Evolutionary conservation across 2,888 invertebrate genomes (phyloP).

Genomic region (Stenodera caucasica): DNA sequence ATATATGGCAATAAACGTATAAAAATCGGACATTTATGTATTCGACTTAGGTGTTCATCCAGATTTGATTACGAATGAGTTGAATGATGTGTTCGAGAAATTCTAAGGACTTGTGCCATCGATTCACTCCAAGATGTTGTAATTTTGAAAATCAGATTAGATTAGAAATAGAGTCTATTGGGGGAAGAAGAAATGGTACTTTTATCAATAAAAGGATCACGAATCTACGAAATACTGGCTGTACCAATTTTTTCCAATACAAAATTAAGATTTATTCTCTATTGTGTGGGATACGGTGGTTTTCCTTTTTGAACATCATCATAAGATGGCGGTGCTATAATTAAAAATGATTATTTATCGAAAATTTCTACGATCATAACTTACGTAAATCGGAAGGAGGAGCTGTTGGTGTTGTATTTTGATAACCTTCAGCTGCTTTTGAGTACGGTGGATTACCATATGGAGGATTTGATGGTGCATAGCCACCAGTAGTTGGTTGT

Average conservation of each 20-base stretch:
- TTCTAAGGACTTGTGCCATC: too few species aligned
- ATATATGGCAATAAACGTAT: too few species aligned
- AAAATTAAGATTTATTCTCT: not conserved
- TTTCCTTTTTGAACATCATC: constrained; percentile 14
- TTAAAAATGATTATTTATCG: constrained; percentile 15
- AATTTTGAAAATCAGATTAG: too few species aligned
- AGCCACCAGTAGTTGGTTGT: constrained; percentile 11
- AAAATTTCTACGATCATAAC: too few species aligned
- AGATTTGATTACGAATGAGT: too few species aligned
- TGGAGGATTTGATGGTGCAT: not conserved
- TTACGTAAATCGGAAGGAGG: constrained; percentile 27
- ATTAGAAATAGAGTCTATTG: too few species aligned
- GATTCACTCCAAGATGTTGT: too few species aligned
- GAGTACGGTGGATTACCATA: constrained; percentile 7
- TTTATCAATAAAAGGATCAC: not conserved
- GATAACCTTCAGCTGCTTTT: constrained; percentile 10
- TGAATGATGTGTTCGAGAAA: too few species aligned
- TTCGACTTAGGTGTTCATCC: too few species aligned
- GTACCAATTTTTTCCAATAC: not conserved
- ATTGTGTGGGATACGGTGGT: not conserved
- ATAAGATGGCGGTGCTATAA: constrained; percentile 40
- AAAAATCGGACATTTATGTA: too few species aligned
- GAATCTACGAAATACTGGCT: not conserved
- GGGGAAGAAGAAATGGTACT: not conserved
- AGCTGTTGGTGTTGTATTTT: not conserved